Evolutionary conservation across 2,888 invertebrate species (phyloP), one percentile per base, ranked within the genome.

Genomic region (Ischnus inquisitorius): DNA sequence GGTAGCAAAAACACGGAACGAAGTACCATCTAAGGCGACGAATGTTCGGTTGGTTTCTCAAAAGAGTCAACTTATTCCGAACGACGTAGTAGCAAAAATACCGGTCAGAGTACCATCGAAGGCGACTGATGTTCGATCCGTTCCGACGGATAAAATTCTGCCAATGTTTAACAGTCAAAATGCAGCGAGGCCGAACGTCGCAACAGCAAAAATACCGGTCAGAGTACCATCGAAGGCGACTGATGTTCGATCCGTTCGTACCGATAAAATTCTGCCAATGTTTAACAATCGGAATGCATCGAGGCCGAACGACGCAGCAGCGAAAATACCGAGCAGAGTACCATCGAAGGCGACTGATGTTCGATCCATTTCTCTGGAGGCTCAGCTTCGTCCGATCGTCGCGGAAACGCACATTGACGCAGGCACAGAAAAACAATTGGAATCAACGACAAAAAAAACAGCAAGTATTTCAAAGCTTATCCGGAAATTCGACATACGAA

Each of bases 401-500:
- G 46, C 10, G n/a, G n/a, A 46, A 46, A 3, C 46, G 46, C 0
- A 14, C 46, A n/a, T 46, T 12, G n/a, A 46, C 2, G 46, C 3
- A 46, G n/a, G 3, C 46, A n/a, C 0, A 46, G 46, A 46, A 46
- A 14, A 14, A n/a, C 46, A n/a, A 46, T n/a, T 46, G 46, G 46
- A 46, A 46, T n/a, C 12, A 46, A 46, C 12, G n/a, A n/a, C 1
- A n/a, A 12, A 12, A 46, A 46, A 46, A n/a, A 2, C 16, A 54
- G 19, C 54, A 54, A 54, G 54, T 54, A 19, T 54, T 54, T 54
- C 19, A 22, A 16, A 22, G 8, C 54, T 8, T 54, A 54, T 54
- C 54, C 54, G 19, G 54, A 54, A 54, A 19, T 54, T 54, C 60
- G 60, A 8, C 10, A 60, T 22, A 60, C 4, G 25, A 60, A 60